Evolutionary conservation across 2,113 vertebrate species (phyloP), one percentile per base, ranked within the genome.

Genomic region (Pedetes capensis): DNA sequence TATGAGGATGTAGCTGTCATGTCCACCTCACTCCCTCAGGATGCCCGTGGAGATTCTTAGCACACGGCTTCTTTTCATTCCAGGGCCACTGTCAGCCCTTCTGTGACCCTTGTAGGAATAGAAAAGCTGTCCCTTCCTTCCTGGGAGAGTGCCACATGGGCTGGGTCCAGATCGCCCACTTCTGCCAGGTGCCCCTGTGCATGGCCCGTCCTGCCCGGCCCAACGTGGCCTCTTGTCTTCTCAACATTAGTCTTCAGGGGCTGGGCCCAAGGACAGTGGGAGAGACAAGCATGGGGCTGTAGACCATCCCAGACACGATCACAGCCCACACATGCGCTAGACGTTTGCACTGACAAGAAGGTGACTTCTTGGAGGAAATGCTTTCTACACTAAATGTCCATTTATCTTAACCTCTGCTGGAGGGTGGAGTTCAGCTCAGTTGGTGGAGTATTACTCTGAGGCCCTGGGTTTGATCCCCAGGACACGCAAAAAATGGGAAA

Each of bases 221-320:
- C 8, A 1, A 23, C 2, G 0, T 63, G 64, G 11, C 47, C 29
- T 72, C 8, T 0, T 32, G 3, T 39, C 9, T 27, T 27, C 32
- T 44, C 49, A 42, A 22, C 32, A 6, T 57, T 39, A n/a, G n/a
- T 10, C 2, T 3, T 16, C 49, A 27, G 42, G 42, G n/a, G 39
- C 27, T 23, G 8, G 22, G 42, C 69, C 61, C 2, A 1, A 53
- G 69, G 55, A 42, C 22, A 71, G n/a, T 34, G 34, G 25, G 27
- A 44, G 83, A 55, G 10, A 25, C 6, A 2, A 87, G 81, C 63
- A 53, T 1, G 2, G 20, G 11, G 3, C 29, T 23, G 0, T 53
- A 71, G 42, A 74, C 34, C 12, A 10, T 18, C 55, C 18, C 57
- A 27, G 44, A 9, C 29, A 23, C 37, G 17, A 6, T 37, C 29